Percentiles rank a stretch among this genome's conserved stretches.
Conservation (phyloP, 2,888 invertebrate species). For the Seira musarum region DNA sequence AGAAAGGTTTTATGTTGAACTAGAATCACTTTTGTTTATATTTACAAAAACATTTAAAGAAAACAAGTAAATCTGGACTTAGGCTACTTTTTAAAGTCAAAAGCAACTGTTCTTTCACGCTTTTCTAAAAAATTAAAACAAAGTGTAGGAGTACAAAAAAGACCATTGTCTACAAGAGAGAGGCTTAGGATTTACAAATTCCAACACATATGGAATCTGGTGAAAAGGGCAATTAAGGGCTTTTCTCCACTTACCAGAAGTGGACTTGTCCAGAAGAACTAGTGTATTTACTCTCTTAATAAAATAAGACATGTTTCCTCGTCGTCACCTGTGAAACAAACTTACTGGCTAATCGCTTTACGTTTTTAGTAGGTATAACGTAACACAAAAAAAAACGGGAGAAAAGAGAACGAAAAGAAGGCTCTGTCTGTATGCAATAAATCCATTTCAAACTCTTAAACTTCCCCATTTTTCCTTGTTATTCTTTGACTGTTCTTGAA, state of each 20-base stretch:
- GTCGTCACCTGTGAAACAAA: not conserved
- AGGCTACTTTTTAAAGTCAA: constrained; percentile 5
- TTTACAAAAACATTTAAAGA: constrained; percentile 12
- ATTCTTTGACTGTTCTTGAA: constrained; percentile 37
- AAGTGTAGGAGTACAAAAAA: not conserved
- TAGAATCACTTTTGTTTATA: not conserved
- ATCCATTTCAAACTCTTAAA: constrained; percentile 57
- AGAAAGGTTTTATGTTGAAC: not conserved
- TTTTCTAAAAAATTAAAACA: not conserved
- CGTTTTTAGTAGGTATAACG: not conserved
- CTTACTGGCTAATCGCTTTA: not conserved
- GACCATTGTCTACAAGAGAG: not conserved
- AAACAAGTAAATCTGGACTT: constrained; percentile 16
- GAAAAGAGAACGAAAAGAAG: constrained; percentile 4
- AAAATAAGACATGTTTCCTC: not conserved
- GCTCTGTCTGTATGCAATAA: too few relatives aligned
- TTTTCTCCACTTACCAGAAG: constrained; percentile 4
- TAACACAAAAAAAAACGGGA: not conserved
- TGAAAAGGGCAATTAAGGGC: constrained; percentile 5
- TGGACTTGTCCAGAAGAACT: not conserved
- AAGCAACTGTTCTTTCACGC: not conserved
- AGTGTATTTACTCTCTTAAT: not conserved
- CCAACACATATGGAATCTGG: not conserved
- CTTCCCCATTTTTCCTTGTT: constrained; percentile 58
- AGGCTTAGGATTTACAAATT: not conserved